These are phyloP conservation scores for Megalurothrips usitatus DNA, from an alignment of 2,888 invertebrate genomes.

Conservation along the genomic window DNA sequence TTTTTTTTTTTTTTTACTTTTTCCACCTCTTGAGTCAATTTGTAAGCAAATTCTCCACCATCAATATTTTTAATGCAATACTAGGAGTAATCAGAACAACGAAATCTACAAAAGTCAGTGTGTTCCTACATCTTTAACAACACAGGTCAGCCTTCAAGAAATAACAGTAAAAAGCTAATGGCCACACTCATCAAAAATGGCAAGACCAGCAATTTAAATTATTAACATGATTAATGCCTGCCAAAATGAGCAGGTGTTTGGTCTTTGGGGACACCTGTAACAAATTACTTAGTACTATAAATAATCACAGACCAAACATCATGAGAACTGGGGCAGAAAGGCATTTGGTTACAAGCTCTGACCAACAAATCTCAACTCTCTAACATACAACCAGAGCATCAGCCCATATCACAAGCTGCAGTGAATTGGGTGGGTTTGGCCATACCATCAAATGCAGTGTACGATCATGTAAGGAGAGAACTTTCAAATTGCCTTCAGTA, in stretches of 20 bases:
- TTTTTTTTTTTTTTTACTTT: too few relatives aligned
- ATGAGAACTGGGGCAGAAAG: not conserved
- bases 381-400: too few relatives aligned
- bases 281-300: constrained; percentile 7
- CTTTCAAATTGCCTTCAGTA: too few relatives aligned
- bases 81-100: not conserved
- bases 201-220: not conserved
- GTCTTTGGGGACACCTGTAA: constrained; percentile 10
- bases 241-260: constrained; percentile 18
- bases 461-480: too few relatives aligned
- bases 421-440: too few relatives aligned
- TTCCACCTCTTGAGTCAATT: too few relatives aligned
- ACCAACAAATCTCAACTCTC: too few relatives aligned
- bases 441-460: too few relatives aligned
- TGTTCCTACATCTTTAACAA: constrained; percentile 21
- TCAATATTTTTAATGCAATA: too few relatives aligned
- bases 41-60: too few relatives aligned
- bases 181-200: not conserved
- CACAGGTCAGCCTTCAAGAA: constrained; percentile 17
- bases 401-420: too few relatives aligned
- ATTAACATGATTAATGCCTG: not conserved
- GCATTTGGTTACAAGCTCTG: not conserved
- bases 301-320: constrained; percentile 13
- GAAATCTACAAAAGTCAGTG: constrained; percentile 10
- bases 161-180: not conserved